Conservation (phyloP, 2,888 invertebrate genomes). For the Marronus borbonicus region DNA sequence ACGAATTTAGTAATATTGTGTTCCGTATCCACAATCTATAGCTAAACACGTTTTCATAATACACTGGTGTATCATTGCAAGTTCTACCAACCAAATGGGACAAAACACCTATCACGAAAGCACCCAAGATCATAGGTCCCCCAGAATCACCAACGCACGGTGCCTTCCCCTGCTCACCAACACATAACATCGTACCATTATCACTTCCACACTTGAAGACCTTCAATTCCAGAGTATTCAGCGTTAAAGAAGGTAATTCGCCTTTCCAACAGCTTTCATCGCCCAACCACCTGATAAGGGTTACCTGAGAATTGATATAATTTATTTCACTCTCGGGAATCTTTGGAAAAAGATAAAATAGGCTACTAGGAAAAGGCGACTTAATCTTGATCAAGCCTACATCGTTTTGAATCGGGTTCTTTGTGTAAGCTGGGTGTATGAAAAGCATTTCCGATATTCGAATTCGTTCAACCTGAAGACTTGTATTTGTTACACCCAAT, state of each 20-base stretch:
- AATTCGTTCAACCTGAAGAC: neutral
- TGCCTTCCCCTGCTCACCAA: neutral
- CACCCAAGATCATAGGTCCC: slow-evolving; percentile 5
- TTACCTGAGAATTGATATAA: neutral
- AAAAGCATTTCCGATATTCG: slow-evolving; percentile 4
- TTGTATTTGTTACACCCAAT: neutral
- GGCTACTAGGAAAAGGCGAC: neutral
- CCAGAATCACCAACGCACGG: slow-evolving; percentile 7
- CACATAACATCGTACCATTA: neutral
- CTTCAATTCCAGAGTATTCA: neutral
- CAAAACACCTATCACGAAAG: neutral
- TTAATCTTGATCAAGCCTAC: slow-evolving; percentile 4
- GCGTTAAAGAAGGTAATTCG: neutral
- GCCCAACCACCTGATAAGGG: neutral
- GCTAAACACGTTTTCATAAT: slow-evolving; percentile 9
- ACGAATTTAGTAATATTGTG: neutral
- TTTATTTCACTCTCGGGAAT: neutral
- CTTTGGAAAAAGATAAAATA: neutral
- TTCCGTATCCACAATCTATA: neutral
- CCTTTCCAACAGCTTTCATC: neutral
- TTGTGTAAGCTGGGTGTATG: neutral
- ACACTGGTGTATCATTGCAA: slow-evolving; percentile 19
- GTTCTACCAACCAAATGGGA: slow-evolving; percentile 9
- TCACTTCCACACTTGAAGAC: neutral
- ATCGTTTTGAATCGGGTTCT: slow-evolving; percentile 8